Conservation (phyloP, 2,888 invertebrate species). For the Calameuta idolon region DNA sequence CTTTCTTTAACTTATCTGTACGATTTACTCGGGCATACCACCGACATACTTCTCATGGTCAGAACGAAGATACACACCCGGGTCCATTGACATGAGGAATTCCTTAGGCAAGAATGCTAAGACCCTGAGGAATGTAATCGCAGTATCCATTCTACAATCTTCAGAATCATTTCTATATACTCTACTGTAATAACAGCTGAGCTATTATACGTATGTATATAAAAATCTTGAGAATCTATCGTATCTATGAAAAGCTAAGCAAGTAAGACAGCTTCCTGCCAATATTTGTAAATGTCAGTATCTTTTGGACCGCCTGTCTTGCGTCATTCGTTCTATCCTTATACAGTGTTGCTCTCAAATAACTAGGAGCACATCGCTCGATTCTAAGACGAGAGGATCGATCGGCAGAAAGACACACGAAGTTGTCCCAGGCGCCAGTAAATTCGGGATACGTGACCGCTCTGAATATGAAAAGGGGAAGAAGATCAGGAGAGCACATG, state of each 20-base stretch:
- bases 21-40: not conserved
- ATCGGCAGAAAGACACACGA: not conserved
- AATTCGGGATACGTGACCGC: slow-evolving; percentile 19
- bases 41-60: not conserved
- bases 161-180: not conserved
- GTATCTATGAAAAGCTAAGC: not conserved
- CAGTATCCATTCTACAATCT: not conserved
- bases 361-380: not conserved
- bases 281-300: not conserved
- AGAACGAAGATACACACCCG: not conserved
- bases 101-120: not conserved
- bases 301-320: not conserved
- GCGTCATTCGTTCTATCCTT: not conserved
- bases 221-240: not conserved
- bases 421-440: not conserved
- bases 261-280: too few species aligned
- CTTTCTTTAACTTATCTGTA: not conserved
- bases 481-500: slow-evolving; percentile 9
- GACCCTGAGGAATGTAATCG: not conserved
- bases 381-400: not conserved
- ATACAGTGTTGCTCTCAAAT: not conserved
- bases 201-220: too few species aligned
- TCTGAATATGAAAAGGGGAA: slow-evolving; percentile 17
- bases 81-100: not conserved
- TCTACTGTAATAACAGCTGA: not conserved